Evolutionary conservation across 1,140 invertebrate genomes (phyloP), one percentile per base, ranked within the genome.

Genomic region (Psilanteris sp.): DNA sequence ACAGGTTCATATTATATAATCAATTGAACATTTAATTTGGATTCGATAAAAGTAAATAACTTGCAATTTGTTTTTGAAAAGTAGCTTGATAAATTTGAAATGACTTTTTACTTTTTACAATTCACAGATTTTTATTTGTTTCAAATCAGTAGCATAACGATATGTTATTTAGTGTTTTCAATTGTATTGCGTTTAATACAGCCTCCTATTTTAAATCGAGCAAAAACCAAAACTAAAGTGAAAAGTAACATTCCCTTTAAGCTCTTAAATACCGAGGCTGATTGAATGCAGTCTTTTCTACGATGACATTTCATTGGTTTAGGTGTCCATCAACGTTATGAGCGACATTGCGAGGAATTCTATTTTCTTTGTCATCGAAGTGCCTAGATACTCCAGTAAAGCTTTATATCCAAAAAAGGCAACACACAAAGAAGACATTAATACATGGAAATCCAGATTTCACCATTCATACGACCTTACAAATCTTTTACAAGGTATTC

Each of bases 331-430:
- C 43, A 57, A 78, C 75, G 68, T 78, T 73, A 78, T 36, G 68
- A 73, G 68, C 75, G 62, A 73, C 48, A 77, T 73, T 34, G 75
- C 75, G 75, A 78, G 44, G 46, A 78, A 73, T 73, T 78, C 68
- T 77, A 77, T 77, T 77, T 68, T 77, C 68, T 68, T 77, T 73
- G 62, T 77, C 74, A 77, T 77, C 67, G 61, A 77, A 77, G 75
- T 77, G 75, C 75, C 75, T 77, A 77, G 68, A 73, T 54, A 77
- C 68, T 77, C 61, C 74, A 44, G 61, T 50, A 62, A 77, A 77
- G 48, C 59, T 54, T 67, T 10, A 59, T 44, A 48, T 26, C 31
- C 13, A 50, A 31, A 37, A 31, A 76, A 76, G 44, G 59, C 74
- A 68, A 77, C 16, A 77, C 37, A 55, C 36, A 54, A 76, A 67